Evolutionary conservation across 2,888 invertebrate species (phyloP), one percentile per base, ranked within the genome.

Genomic region (Chesias legatella): DNA sequence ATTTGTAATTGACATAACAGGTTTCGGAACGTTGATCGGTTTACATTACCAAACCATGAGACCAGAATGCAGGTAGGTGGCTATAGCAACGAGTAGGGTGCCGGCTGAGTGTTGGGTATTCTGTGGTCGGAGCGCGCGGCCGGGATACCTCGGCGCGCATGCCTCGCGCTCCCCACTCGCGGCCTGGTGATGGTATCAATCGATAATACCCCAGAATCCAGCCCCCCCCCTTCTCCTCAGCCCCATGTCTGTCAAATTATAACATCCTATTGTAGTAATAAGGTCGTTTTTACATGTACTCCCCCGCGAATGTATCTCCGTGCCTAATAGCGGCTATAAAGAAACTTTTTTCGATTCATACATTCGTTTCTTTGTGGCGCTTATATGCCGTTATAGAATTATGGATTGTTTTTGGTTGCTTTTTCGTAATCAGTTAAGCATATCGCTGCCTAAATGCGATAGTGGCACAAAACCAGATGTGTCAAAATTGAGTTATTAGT

Each of bases 171-270:
- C 59, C 64, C 56, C 65, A 65, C 66, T 63, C 67, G 65, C 69
- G 63, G 69, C 67, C 67, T 72, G 74, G 75, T 82, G 82, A 74
- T 80, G 82, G 81, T 76, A 70, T 70, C 68, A 82, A 86, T 88
- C 86, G 81, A 86, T 85, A 84, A 71, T 67, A 69, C 71, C 78
- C 81, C 82, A 80, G 74, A 76, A 79, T 79, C 79, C 71, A 66
- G 58, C 68, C 64, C 80, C 73, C 72, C 76, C 68, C 73, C n/a
- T n/a, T 60, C 72, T 73, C 77, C 73, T 73, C 76, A 75, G 73
- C 68, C 70, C 70, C 73, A 74, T 66, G 65, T 67, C 70, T 71
- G 66, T 73, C 78, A 82, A 81, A 84, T 80, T 81, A 80, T 83
- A 79, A 75, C 82, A 78, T 79, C 73, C 73, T 67, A 73, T 70